Base-by-base conservation (phyloP, 1,140 invertebrate genomes). In the Lithobius niger region DNA sequence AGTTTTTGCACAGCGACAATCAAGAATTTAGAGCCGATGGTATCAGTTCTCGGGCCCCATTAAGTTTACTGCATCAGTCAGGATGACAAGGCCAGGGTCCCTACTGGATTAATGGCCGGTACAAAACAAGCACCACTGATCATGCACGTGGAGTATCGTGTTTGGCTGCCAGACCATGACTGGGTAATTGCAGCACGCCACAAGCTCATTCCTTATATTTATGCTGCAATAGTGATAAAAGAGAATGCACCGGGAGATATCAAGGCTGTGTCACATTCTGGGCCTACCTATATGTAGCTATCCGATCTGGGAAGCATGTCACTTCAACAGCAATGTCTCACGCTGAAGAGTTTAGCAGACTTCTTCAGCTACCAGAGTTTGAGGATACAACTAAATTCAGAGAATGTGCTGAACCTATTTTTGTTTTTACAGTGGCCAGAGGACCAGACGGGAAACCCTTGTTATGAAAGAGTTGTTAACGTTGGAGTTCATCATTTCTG, bases 381-480 rank as follows among this genome's bases (percentile, higher is more conserved):
- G 47, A 52, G 47, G 42, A 59, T 49, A 59, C 66, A 57, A 59
- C n/a, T n/a, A n/a, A 59, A 55, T 62, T 57, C 59, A 58, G 43
- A 45, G 43, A 21, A 19, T 21, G 43, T 21, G 6, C 22, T 13
- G 72, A 73, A 62, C 70, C 70, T 27, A 59, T 73, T 57, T 21
- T 71, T 54, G 50, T 71, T 3, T 64, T 71, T 61, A 61, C 65
- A 40, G 49, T 54, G 54, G 69, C 73, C 60, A 66, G 68, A 28
- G 67, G 70, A 21, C 70, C 69, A 6, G 70, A 74, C 58, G n/a
- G 67, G 71, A 63, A 72, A 71, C 56, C 70, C 69, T 22, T 51
- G 43, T 31, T 70, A 71, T 63, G 16, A 27, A 10, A 63, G 67
- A 58, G 62, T 66, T 13, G 72, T 72, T 43, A 31, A 43, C 4